Conservation (phyloP, 2,888 invertebrate genomes). For the Minunthozetes semirufus region DNA sequence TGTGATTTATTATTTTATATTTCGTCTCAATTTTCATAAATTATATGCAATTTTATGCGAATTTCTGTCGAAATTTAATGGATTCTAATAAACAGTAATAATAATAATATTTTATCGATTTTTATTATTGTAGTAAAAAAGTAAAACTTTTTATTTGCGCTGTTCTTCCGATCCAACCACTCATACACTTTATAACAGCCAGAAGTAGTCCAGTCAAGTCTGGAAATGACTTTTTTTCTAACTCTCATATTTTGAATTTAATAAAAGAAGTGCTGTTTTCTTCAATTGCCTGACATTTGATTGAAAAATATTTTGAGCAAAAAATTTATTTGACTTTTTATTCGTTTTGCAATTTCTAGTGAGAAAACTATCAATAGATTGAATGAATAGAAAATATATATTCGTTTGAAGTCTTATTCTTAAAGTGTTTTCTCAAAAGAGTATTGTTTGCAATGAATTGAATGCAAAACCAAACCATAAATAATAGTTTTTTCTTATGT, state of each 20-base stretch:
- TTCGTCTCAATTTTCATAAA: background rate
- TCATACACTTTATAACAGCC: background rate
- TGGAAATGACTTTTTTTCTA: background rate
- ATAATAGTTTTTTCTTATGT: background rate
- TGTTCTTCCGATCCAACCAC: background rate
- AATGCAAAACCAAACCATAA: no score
- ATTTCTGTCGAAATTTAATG: no score
- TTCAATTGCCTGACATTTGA: no score
- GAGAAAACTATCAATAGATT: no score
- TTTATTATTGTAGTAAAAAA: background rate
- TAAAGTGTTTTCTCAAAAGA: background rate
- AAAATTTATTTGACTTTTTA: no score
- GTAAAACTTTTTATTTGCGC: background rate
- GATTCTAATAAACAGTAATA: no score
- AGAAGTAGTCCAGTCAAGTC: background rate
- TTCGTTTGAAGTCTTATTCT: background rate
- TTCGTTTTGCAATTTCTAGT: no score
- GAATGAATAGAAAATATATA: background rate
- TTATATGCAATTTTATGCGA: no score
- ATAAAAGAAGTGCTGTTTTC: no score
- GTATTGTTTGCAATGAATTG: background rate
- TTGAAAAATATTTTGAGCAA: no score
- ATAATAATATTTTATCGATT: conserved; percentile 15
- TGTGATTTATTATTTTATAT: background rate
- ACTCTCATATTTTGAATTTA: background rate